Evolutionary conservation across 2,113 vertebrate species (phyloP), one percentile per base, ranked within the genome.

Genomic region (Anoplopoma fimbria): DNA sequence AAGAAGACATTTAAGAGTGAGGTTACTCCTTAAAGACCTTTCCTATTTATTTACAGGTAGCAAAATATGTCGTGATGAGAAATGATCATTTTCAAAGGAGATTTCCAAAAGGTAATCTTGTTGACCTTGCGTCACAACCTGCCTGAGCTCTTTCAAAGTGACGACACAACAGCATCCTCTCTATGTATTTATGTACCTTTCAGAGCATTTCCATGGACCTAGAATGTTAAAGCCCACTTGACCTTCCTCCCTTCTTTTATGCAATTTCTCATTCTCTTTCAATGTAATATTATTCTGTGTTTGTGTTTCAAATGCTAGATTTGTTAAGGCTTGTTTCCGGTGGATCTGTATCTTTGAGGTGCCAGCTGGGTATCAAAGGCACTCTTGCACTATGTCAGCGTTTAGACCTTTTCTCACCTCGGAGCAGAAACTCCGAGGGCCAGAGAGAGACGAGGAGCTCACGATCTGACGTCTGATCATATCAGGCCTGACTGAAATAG

Each of bases 401-500:
- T 90, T 94, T 93, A 92, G 89, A 91, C 88, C 91, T 87, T 88
- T 87, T 87, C 91, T 92, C 92, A 93, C 93, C 90, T 92, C 73
- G 4, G 14, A 89, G 91, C 82, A 77, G 60, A 87, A 92, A 80
- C 69, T 85, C 90, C 85, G 68, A 72, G 77, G 75, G 85, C 84
- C 85, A 85, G 70, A 70, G 77, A 88, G 78, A 87, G 79, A 77
- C 49, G 40, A 84, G 69, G 71, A 78, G 87, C 87, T 88, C 84
- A 10, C 73, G 25, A 84, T 92, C 83, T 91, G 91, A 89, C 82
- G 72, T 92, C 87, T 94, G 93, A 95, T 94, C 86, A 81, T 93
- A 94, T 94, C 88, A 79, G 83, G 79, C 74, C 83, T 94, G 94
- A 94, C 93, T 93, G 90, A 94, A 93, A 91, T 91, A 85, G 93